Evolutionary conservation across 2,797 vertebrate species (phyloP), one percentile per base, ranked within the genome.

Genomic region (Columba guinea): DNA sequence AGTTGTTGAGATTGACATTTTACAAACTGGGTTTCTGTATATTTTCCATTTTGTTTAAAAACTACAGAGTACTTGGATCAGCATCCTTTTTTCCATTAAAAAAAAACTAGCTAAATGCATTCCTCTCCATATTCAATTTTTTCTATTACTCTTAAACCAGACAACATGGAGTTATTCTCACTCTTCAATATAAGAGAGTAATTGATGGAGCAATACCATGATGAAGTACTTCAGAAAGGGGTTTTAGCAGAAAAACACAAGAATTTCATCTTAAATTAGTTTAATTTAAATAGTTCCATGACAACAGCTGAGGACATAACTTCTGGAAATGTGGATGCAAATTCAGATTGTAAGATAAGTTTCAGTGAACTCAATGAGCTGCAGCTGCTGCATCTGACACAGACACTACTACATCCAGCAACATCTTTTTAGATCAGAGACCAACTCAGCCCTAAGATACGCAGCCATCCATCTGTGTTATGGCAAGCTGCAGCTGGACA

Each of bases 211-310:
- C 39, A 63, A 81, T 75, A 32, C n/a, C 5, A 0, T 34, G 62
- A 62, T 30, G 28, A 91, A 69, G 46, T 71, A 44, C 44, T 89
- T 76, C 23, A 65, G 73, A 79, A 82, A 82, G n/a, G 11, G 11
- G 10, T 41, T 91, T 87, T 71, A 89, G 68, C 21, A 91, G 65
- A 85, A 90, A 89, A 90, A 41, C 76, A 78, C 26, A 30, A 65
- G 62, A 78, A 32, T 77, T 74, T 71, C 0, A 80, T 87, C 68
- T 92, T 70, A 83, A 75, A 92, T 46, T 55, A 55, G 34, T 91
- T 80, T 85, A 89, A 77, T 91, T 78, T 91, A 77, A 90, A 84
- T 26, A 76, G 59, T 69, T 95, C 56, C 53, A 49, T 62, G 74
- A 90, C 71, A 91, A 74, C 64, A 95, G 46, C 83, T 87, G 60